phyloP scores from a whole-genome alignment of 1,140 invertebrate species.

The Rhopalosiphum padi region DNA sequence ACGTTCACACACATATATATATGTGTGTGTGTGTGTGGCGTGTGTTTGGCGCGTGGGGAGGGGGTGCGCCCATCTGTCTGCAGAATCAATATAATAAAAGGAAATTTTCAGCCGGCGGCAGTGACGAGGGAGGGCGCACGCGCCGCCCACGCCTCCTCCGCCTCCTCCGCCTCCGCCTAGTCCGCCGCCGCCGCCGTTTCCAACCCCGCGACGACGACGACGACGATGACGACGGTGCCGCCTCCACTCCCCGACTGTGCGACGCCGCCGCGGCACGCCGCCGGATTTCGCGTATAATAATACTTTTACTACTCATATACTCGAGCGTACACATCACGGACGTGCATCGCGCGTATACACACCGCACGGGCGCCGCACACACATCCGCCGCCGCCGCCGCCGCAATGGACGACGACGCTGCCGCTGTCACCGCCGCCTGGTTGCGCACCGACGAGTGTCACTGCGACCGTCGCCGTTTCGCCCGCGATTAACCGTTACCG shows the following conservation, averaged over 20 bases:
- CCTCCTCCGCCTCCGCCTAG: background rate
- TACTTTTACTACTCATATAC: slow-evolving; percentile 49
- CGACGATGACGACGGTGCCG: background rate
- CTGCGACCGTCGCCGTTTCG: background rate
- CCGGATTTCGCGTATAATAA: slow-evolving; percentile 42
- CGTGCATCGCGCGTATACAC: slow-evolving; percentile 4
- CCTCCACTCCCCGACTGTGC: background rate
- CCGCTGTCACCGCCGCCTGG: slow-evolving; percentile 1
- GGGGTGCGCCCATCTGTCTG: slow-evolving; percentile 48
- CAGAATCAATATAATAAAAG: slow-evolving; percentile 56
- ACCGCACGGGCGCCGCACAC: background rate
- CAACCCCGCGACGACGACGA: background rate
- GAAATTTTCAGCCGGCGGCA: slow-evolving; percentile 18
- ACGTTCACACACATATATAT: no score
- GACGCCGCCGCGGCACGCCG: slow-evolving; percentile 25
- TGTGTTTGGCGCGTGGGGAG: background rate
- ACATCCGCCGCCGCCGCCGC: background rate
- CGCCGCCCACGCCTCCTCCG: slow-evolving; percentile 5
- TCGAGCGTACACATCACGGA: slow-evolving; percentile 16
- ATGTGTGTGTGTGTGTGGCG: background rate
- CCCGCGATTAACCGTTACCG: background rate
- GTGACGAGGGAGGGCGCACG: slow-evolving; percentile 24
- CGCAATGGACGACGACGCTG: background rate
- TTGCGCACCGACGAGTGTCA: slow-evolving; percentile 4
- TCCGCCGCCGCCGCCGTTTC: background rate